Evolutionary conservation across 2,888 invertebrate species (phyloP), one percentile per base, ranked within the genome.

Genomic region (Petrophora chlorosata): DNA sequence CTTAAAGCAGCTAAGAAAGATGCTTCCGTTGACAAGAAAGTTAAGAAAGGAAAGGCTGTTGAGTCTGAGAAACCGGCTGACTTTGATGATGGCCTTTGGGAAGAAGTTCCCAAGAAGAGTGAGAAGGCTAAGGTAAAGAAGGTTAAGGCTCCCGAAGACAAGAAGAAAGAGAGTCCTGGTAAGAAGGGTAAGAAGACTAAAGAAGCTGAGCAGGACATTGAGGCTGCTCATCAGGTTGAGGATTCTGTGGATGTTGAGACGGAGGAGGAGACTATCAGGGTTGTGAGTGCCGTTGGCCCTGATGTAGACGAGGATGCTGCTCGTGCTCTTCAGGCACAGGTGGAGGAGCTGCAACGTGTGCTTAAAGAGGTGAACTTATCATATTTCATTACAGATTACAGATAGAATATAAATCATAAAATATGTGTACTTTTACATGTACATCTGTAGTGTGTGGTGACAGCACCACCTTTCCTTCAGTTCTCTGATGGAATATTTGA

Each of bases 91-190:
- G 95, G 94, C 30, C 92, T 93, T 36, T 95, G 95, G 95, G 93
- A 95, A 85, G 92, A 92, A 61, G 93, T 95, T 60, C 85, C 94
- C 53, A 92, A 94, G 68, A 90, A 94, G 78, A 91, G 93, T 67
- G 95, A 95, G 53, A 95, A 95, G 76, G n/a, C n/a, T n/a, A n/a
- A n/a, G n/a, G n/a, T n/a, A n/a, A 95, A 95, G 73, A 93, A 92
- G 63, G 91, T 92, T 48, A 94, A 94, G 80, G 70, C 73, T 29
- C 92, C 92, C 48, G 92, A 92, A 39, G 92, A 93, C 38, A 88
- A 85, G 36, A 85, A 81, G 33, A 87, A 91, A 58, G 91, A 91
- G 41, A 90, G 85, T 52, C 92, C 92, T 16, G 77, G 79, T 47
- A 88, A 87, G 61, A 84, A 82, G 53, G 90, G 82, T 53, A 92